Conservation (phyloP, 2,797 vertebrate genomes). For the Spinus pinus region DNA sequence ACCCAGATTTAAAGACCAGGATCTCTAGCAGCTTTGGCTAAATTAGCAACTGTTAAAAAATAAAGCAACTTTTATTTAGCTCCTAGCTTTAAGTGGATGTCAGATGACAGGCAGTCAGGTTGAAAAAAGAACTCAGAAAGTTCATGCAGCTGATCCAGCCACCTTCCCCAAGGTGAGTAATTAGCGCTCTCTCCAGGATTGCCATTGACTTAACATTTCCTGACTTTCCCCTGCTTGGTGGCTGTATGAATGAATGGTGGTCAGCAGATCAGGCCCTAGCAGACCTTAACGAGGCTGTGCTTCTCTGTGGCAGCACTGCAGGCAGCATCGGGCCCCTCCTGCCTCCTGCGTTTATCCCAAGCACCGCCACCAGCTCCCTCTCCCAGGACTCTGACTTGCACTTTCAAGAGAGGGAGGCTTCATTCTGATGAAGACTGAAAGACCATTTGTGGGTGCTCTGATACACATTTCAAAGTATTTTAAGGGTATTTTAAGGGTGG, state of each 20-base stretch:
- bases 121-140: neutral
- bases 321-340: neutral
- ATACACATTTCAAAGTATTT: constrained; percentile 36
- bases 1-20: neutral
- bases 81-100: neutral
- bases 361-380: neutral
- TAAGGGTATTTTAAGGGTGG: neutral
- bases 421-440: neutral
- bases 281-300: neutral
- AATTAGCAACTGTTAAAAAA: neutral
- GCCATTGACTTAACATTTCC: neutral
- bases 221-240: neutral
- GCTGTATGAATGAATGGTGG: neutral
- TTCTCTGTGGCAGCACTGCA: neutral
- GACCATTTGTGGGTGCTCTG: neutral
- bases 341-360: neutral
- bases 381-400: neutral
- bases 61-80: neutral
- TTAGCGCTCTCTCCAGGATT: neutral
- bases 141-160: neutral
- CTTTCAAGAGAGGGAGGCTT: neutral
- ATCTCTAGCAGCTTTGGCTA: neutral
- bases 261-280: neutral
- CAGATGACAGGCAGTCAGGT: neutral
- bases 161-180: neutral